phyloP scores from a whole-genome alignment of 2,797 vertebrate genomes.

The Arremon brunneinucha region DNA sequence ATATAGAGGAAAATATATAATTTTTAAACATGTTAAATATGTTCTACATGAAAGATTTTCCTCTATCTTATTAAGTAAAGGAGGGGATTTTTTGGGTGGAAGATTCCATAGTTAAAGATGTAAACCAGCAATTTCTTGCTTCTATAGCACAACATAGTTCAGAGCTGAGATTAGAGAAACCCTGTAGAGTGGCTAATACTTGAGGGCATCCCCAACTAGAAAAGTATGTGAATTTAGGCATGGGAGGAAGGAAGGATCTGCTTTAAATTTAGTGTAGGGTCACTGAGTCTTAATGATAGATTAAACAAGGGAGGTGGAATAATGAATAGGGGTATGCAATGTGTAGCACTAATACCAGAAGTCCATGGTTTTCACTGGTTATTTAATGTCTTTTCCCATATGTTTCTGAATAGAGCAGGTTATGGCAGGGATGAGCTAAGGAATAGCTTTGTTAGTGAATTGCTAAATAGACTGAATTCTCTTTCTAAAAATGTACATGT shows the following conservation, averaged over 20 bases:
- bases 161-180: conserved; percentile 86
- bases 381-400: conserved; percentile 85
- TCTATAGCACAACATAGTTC: conserved; percentile 82
- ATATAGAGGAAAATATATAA: not conserved
- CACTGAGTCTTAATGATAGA: conserved; percentile 86
- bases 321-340: conserved; percentile 83
- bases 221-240: conserved; percentile 85
- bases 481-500: conserved; percentile 44
- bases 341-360: conserved; percentile 84
- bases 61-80: conserved; percentile 74
- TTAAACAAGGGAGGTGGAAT: conserved; percentile 82
- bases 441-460: conserved; percentile 79
- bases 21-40: not conserved
- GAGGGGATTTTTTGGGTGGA: conserved; percentile 55
- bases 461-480: conserved; percentile 70
- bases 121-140: conserved; percentile 83
- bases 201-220: conserved; percentile 81
- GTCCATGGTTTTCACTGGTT: conserved; percentile 80
- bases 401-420: conserved; percentile 82
- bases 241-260: conserved; percentile 87
- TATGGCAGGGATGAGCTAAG: conserved; percentile 82
- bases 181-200: conserved; percentile 84
- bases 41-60: conserved; percentile 57
- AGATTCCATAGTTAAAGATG: conserved; percentile 76
- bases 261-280: conserved; percentile 87